Base-by-base conservation (phyloP, 2,113 vertebrate genomes). In the Nannobrachium achirus region DNA sequence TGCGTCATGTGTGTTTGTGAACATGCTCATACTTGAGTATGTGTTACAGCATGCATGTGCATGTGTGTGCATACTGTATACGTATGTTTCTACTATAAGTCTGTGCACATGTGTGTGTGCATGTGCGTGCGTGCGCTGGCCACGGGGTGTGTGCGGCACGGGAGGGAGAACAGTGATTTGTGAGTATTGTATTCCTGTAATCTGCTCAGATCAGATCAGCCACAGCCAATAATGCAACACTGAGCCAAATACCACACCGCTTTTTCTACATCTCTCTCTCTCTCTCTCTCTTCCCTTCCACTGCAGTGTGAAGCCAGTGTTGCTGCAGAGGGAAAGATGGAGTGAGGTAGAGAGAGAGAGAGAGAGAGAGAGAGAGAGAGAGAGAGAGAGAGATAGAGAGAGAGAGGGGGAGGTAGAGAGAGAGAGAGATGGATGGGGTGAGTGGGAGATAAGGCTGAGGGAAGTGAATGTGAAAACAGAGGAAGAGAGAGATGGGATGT, bases 191-290 rank as follows among this genome's bases (percentile, higher is more conserved):
- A 88, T 92, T 91, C 81, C 84, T 91, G 81, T 92, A 89, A 92
- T 92, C 89, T 89, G 76, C 81, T 90, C 87, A 78, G 85, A 92
- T 92, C 89, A 89, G 85, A 91, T 89, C 88, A 91, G 84, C 82
- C 79, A 80, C 79, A 86, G 86, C 85, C 89, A 92, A 91, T 91
- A 91, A 90, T 83, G 84, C 84, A 80, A 84, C 84, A 80, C 76
- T 75, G 81, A 90, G 82, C 86, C 78, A 87, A 91, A 90, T 86
- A 89, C 85, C 83, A 84, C 73, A 68, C 80, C 82, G 75, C 79
- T 82, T 76, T 81, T 74, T 79, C 78, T 79, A 66, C 69, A 39
- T 79, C 66, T 64, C 15, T 13, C 38, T 84, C 76, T 40, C 14
- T 18, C 20, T 49, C 20, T 48, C 16, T 65, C 63, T 55, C 18